These are phyloP conservation scores for Salarias fasciatus DNA, from an alignment of 2,797 vertebrate genomes.

Conservation along the genomic window DNA sequence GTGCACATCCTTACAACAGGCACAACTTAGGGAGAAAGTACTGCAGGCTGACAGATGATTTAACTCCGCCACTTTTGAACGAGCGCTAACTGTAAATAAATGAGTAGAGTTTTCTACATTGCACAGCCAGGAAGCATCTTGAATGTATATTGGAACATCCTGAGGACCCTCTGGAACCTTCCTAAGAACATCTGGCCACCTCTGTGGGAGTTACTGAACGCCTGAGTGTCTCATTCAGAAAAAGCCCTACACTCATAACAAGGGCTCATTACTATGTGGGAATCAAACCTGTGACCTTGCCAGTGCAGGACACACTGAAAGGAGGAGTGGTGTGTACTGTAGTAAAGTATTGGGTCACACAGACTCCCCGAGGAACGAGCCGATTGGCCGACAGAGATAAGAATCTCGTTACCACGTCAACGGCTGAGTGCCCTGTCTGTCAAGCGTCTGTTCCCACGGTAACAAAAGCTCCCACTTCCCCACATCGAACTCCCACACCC, in stretches of 20 bases:
- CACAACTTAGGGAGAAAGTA: too few species aligned
- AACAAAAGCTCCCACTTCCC: constrained; percentile 62
- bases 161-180: neutral
- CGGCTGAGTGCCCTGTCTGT: constrained; percentile 48
- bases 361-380: constrained; percentile 28
- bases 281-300: too few species aligned
- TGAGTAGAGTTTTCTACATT: too few species aligned
- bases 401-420: constrained; percentile 62
- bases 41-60: too few species aligned
- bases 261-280: neutral
- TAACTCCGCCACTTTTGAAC: too few species aligned
- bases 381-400: constrained; percentile 63
- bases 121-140: too few species aligned
- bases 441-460: constrained; percentile 65
- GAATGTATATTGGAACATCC: too few species aligned
- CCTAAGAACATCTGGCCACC: neutral
- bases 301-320: too few species aligned
- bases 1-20: too few species aligned
- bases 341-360: neutral
- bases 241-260: neutral
- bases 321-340: too few species aligned
- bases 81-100: too few species aligned
- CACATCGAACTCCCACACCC: neutral
- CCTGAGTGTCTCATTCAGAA: too few species aligned
- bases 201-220: neutral